phyloP scores from a whole-genome alignment of 1,140 invertebrate genomes.

The Asobara japonica region DNA sequence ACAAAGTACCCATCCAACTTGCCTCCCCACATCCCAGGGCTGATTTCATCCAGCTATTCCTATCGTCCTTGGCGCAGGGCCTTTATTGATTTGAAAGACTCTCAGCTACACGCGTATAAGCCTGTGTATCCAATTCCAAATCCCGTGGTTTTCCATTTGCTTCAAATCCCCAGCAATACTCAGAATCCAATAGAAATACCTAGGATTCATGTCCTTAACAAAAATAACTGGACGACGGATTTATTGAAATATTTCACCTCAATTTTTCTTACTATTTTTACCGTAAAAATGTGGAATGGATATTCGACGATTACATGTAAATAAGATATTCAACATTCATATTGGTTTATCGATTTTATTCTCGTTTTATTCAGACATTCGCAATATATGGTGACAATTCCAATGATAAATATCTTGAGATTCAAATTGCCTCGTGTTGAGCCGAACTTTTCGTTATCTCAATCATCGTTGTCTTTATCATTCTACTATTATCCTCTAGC shows the following conservation, averaged over 20 bases:
- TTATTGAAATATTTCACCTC: not conserved
- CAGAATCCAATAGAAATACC: not conserved
- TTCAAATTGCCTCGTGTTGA: not conserved
- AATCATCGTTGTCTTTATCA: not conserved
- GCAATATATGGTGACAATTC: not conserved
- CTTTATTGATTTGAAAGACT: conserved; percentile 6
- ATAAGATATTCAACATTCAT: not conserved
- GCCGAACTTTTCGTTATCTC: not conserved
- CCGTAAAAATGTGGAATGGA: not conserved
- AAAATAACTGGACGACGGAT: not conserved
- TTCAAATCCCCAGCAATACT: not conserved
- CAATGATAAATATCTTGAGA: not conserved
- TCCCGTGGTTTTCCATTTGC: not conserved
- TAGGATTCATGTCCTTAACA: not conserved
- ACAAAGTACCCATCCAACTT: not conserved
- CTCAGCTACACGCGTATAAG: not conserved
- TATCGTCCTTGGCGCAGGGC: not conserved
- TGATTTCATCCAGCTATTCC: not conserved
- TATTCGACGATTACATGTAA: not conserved
- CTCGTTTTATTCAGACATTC: no score
- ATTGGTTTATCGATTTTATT: not conserved
- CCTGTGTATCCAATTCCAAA: not conserved
- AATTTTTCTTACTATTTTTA: no score
- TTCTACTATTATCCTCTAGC: not conserved
- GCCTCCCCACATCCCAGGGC: not conserved